Evolutionary conservation across 1,140 invertebrate genomes (phyloP).

Genomic region (Apocrypta bakeri): DNA sequence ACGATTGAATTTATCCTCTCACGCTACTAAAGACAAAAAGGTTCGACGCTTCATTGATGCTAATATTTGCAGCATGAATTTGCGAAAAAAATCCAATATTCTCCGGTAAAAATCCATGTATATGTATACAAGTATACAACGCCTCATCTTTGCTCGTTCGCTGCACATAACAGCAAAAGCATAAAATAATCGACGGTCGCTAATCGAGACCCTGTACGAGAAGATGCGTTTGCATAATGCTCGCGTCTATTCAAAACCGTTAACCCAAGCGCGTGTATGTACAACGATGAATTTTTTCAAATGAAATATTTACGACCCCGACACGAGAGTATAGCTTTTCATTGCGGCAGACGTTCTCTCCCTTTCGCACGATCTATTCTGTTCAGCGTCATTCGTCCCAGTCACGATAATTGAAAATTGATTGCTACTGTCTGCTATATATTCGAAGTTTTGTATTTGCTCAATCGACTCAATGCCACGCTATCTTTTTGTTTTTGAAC

Average conservation of each 20-base stretch:
- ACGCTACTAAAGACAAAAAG: neutral
- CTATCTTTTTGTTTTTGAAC: too few species aligned
- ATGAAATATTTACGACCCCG: neutral
- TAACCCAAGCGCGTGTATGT: neutral
- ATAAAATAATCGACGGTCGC: constrained; percentile 39
- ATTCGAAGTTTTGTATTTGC: too few species aligned
- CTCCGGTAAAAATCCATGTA: too few species aligned
- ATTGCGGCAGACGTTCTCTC: neutral
- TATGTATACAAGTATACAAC: neutral
- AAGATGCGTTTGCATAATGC: neutral
- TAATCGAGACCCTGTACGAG: constrained; percentile 50
- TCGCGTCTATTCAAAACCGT: constrained; percentile 49
- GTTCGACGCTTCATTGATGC: neutral
- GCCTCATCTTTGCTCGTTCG: neutral
- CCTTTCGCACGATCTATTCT: neutral
- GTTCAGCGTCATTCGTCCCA: neutral
- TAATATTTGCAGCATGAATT: neutral
- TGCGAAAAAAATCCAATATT: neutral
- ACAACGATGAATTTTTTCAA: neutral
- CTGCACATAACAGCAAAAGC: constrained; percentile 32
- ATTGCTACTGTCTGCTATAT: neutral
- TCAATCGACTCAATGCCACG: too few species aligned
- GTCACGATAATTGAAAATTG: neutral
- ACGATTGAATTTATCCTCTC: neutral
- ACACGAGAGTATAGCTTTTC: neutral